Evolutionary conservation across 2,888 invertebrate genomes (phyloP), one percentile per base, ranked within the genome.

Genomic region (Gnatocerus cornutus): DNA sequence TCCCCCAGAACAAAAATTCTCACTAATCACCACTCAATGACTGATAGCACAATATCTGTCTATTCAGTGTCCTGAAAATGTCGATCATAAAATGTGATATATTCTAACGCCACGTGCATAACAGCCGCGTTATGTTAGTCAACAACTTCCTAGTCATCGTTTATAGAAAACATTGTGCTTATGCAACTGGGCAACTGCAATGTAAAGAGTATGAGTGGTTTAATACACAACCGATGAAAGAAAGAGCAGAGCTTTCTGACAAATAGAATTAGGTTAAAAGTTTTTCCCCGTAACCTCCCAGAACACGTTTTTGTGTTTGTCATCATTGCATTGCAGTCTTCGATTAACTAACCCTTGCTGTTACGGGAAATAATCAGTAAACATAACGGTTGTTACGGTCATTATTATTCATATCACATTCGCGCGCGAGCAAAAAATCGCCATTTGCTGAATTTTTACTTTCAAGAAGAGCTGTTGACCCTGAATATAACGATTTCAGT

Each of bases 21-120:
- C 21, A n/a, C 29, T 29, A 29, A 29, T 29, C 29, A 29, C 29
- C 29, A 29, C 33, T 33, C 33, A n/a, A n/a, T 33, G 33, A 55
- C 29, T 56, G 56, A 56, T 58, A 30, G 67, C 66, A 77, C 75
- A 77, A 77, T 79, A 78, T 76, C 73, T 77, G 77, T 77, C 76
- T 73, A 77, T 78, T 78, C 77, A 76, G 39, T 71, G 74, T 71
- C 71, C 73, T 71, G 68, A 76, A 78, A 79, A 78, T 74, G 78
- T 78, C 78, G 78, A 76, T 79, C 79, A 78, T 80, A 79, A 79
- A 79, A 74, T 75, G 73, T 76, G 78, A 80, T 78, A 79, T 78
- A 77, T 80, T 75, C 77, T 72, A 71, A 61, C 66, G 76, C 73
- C 77, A 77, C 77, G 76, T 77, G 77, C 68, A 73, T 72, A 73